phyloP scores from a whole-genome alignment of 2,888 invertebrate genomes.

The Luffia ferchaultella region DNA sequence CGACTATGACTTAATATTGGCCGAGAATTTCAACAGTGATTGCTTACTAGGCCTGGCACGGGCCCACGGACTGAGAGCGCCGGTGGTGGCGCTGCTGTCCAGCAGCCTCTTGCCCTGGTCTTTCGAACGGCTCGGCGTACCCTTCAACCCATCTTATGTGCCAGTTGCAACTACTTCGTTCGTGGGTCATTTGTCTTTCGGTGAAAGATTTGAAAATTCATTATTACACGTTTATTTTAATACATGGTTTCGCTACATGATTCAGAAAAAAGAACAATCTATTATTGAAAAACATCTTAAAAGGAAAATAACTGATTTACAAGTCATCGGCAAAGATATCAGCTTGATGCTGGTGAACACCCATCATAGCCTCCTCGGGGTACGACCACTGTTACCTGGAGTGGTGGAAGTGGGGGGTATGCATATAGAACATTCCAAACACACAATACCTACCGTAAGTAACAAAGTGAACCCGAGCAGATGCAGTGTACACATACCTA shows the following conservation, averaged over 20 bases:
- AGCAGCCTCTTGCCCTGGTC: conserved; percentile 68
- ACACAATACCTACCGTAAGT: conserved; percentile 53
- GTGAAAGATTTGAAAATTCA: conserved; percentile 50
- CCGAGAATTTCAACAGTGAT: conserved; percentile 71
- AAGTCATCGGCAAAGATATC: conserved; percentile 55
- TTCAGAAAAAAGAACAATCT: conserved; percentile 37
- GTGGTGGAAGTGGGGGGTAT: conserved; percentile 72
- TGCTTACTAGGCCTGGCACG: conserved; percentile 70
- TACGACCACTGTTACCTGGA: conserved; percentile 61
- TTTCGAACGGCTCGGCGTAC: conserved; percentile 42
- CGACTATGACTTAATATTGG: conserved; percentile 69
- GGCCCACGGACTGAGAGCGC: conserved; percentile 55
- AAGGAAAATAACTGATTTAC: conserved; percentile 52
- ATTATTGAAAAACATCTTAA: conserved; percentile 52
- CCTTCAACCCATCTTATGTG: conserved; percentile 58
- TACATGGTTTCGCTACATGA: conserved; percentile 34
- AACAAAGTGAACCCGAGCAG: too few relatives aligned
- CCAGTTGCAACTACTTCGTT: conserved; percentile 60
- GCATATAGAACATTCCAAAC: conserved; percentile 48
- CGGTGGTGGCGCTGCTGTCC: conserved; percentile 63
- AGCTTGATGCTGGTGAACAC: conserved; percentile 67
- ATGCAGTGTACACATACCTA: too few relatives aligned
- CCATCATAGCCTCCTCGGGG: conserved; percentile 67
- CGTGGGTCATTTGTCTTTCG: conserved; percentile 52
- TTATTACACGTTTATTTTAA: conserved; percentile 30